Percentiles rank a stretch among this genome's conserved stretches.
These are phyloP conservation scores for Paratilapia polleni DNA, from an alignment of 2,113 vertebrate species.

Conservation along the genomic window DNA sequence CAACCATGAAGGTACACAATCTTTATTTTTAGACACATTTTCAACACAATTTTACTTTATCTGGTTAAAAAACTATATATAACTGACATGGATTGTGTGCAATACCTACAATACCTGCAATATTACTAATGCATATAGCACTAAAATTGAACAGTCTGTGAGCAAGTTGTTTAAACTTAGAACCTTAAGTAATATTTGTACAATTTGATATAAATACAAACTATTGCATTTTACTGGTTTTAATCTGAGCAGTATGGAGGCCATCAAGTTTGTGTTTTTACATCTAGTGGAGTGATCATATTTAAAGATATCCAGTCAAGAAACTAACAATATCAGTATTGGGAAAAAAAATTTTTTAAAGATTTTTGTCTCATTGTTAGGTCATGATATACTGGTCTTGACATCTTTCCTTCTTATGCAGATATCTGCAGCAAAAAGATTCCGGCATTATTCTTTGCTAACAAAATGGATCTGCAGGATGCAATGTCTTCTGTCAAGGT, in stretches of 20 bases:
- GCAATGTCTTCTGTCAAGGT: constrained; percentile 94
- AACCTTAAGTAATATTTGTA: neutral
- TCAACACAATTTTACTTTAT: neutral
- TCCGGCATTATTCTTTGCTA: constrained; percentile 96
- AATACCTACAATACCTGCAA: neutral
- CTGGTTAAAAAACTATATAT: neutral
- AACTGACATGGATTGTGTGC: neutral
- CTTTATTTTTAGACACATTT: neutral
- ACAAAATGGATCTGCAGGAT: constrained; percentile 97
- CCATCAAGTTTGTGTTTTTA: too few species aligned
- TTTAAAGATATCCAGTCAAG: neutral
- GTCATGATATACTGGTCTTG: neutral
- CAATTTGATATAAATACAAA: neutral
- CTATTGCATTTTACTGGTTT: neutral
- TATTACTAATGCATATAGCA: neutral
- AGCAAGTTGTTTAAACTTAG: neutral
- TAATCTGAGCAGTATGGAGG: neutral
- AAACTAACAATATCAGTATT: neutral
- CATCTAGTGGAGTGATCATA: neutral
- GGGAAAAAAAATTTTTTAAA: neutral
- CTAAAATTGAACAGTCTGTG: too few species aligned
- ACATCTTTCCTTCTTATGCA: constrained; percentile 53
- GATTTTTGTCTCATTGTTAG: neutral
- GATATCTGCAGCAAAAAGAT: constrained; percentile 92
- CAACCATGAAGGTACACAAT: constrained; percentile 89